Evolutionary conservation across 2,113 vertebrate genomes (phyloP).

Genomic region (Perca schrenkii): DNA sequence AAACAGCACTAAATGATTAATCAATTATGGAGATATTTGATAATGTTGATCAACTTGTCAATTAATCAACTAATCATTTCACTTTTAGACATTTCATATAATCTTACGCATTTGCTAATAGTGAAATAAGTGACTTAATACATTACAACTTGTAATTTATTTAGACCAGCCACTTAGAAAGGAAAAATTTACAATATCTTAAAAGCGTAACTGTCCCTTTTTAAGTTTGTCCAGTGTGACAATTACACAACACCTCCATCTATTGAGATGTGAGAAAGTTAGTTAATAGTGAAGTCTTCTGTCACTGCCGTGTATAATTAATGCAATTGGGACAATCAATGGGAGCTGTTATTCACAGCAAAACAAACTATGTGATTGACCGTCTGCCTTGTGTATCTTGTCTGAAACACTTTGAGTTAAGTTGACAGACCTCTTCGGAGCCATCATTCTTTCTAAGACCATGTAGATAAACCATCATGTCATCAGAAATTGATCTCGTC

Average conservation of each 20-base stretch:
- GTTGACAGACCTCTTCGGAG: conserved; percentile 40
- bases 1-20: not conserved
- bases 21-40: not conserved
- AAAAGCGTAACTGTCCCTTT: not conserved
- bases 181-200: not conserved
- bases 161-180: not conserved
- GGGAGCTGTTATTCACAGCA: conserved; percentile 20
- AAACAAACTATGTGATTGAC: conserved; percentile 6
- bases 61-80: conserved; percentile 13
- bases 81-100: not conserved
- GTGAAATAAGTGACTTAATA: not conserved
- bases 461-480: conserved; percentile 68
- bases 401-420: conserved; percentile 35
- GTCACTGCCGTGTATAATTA: conserved; percentile 56
- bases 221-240: not conserved
- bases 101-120: conserved; percentile 1
- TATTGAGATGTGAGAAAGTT: conserved; percentile 26
- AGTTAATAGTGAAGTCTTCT: conserved; percentile 43
- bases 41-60: not conserved
- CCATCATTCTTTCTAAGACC: conserved; percentile 57
- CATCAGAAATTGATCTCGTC: conserved; percentile 69
- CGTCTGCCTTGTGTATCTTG: conserved; percentile 31
- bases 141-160: not conserved
- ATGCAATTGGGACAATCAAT: conserved; percentile 50
- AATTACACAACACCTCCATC: not conserved